These are phyloP conservation scores for Peromyscus eremicus DNA, from an alignment of 2,797 vertebrate genomes.

Conservation along the genomic window DNA sequence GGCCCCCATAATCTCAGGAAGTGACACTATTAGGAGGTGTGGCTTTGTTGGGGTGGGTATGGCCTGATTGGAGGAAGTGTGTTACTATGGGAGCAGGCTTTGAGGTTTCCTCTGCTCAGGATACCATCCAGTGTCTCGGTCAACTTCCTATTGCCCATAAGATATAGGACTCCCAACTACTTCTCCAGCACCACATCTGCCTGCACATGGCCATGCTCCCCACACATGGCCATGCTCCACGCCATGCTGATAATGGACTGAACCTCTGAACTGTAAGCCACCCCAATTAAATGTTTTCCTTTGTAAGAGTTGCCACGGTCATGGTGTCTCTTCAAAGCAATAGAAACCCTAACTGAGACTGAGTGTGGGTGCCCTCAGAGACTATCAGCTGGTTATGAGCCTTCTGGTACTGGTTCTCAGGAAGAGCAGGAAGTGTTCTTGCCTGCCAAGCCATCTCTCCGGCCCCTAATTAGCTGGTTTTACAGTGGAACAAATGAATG, in stretches of 20 bases:
- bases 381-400: not conserved
- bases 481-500: not conserved
- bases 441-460: too few species aligned
- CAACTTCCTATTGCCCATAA: not conserved
- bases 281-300: not conserved
- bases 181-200: not conserved
- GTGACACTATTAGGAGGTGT: not conserved
- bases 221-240: not conserved
- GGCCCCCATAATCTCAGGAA: not conserved
- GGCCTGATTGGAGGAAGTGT: not conserved
- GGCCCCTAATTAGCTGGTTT: not conserved
- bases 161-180: not conserved
- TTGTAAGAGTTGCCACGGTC: not conserved
- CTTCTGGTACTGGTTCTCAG: not conserved
- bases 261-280: not conserved
- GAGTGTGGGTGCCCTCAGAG: not conserved
- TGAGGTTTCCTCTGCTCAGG: not conserved
- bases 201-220: not conserved
- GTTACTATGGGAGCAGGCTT: not conserved
- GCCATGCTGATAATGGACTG: not conserved
- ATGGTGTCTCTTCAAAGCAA: not conserved
- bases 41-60: not conserved
- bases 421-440: not conserved
- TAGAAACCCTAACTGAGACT: not conserved
- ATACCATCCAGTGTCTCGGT: not conserved